phyloP scores from a whole-genome alignment of 2,113 vertebrate species.

The Eubucco bourcierii region DNA sequence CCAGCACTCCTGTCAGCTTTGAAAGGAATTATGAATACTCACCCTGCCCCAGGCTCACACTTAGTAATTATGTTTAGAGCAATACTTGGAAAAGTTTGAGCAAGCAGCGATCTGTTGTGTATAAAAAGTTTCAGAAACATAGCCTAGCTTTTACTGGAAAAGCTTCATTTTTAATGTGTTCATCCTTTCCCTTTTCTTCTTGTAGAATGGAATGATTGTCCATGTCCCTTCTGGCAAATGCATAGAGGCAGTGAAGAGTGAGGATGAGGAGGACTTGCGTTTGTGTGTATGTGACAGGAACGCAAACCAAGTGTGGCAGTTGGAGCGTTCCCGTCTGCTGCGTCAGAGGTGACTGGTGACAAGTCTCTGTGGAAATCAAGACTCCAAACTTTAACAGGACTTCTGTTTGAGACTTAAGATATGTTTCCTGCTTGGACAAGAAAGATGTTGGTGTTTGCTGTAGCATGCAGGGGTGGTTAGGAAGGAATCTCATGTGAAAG shows the following conservation, averaged over 20 bases:
- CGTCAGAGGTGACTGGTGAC: slow-evolving; percentile 61
- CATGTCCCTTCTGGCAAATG: slow-evolving; percentile 85
- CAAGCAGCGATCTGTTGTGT: neutral
- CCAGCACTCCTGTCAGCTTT: neutral
- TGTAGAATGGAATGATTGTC: slow-evolving; percentile 82
- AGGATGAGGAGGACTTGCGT: slow-evolving; percentile 66
- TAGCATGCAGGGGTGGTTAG: neutral
- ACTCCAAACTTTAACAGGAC: neutral
- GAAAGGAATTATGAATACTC: neutral
- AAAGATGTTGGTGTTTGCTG: neutral
- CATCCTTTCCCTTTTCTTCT: slow-evolving; percentile 28
- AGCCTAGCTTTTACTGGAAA: neutral
- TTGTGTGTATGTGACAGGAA: slow-evolving; percentile 77
- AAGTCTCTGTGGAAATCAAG: neutral
- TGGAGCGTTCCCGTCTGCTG: slow-evolving; percentile 72
- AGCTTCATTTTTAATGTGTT: neutral
- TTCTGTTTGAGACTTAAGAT: slow-evolving; percentile 13
- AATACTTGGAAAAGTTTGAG: neutral
- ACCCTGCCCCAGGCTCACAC: neutral
- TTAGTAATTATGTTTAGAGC: neutral
- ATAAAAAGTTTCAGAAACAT: neutral
- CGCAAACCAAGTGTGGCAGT: slow-evolving; percentile 82
- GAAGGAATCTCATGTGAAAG: neutral
- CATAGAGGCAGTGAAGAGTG: slow-evolving; percentile 77
- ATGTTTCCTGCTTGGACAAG: neutral